Base-by-base conservation (phyloP, 2,888 invertebrate species). In the Aelia acuminata region DNA sequence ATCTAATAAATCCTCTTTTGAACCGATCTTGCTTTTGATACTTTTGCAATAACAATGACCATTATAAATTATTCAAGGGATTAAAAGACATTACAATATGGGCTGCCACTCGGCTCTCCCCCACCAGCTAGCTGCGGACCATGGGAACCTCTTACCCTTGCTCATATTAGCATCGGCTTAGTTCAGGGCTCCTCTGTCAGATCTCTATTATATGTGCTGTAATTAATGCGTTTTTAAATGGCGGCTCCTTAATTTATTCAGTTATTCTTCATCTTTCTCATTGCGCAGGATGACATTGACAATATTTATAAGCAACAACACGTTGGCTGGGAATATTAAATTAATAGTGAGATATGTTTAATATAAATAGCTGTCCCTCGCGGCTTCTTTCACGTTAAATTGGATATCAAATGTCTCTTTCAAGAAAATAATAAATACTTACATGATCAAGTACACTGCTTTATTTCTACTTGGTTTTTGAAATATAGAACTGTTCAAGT, bases 161-260 rank as follows among this genome's bases (percentile, higher is more conserved):
- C 80, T 43, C 80, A n/a, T 43, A 80, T 80, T 80, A 80, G 80
- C 80, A 80, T 80, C 80, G 80, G 80, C 80, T 80, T 80, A 80
- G 22, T 3, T 20, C 80, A 80, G 80, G 80, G 80, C 22, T 80
- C 11, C 80, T 2, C 43, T 47, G 80, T 80, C 80, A 80, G 47
- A 22, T n/a, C 80, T 39, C 80, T 80, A 80, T 80, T 80, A 80
- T 80, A 80, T 47, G 11, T 43, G 8, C n/a, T 13, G 7, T 80
- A 80, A 80, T 80, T 39, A 47, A 80, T 80, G 43, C 22, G 43
- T 80, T 80, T 80, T 80, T 80, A 80, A 80, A n/a, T 80, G 26
- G 80, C 43, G 80, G 35, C 18, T 20, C 20, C 39, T 11, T 22
- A 39, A 75, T 75, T 4, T 22, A 43, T 39, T 43, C 8, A 22